phyloP scores from a whole-genome alignment of 2,113 vertebrate genomes.

The Nettapus auritus region DNA sequence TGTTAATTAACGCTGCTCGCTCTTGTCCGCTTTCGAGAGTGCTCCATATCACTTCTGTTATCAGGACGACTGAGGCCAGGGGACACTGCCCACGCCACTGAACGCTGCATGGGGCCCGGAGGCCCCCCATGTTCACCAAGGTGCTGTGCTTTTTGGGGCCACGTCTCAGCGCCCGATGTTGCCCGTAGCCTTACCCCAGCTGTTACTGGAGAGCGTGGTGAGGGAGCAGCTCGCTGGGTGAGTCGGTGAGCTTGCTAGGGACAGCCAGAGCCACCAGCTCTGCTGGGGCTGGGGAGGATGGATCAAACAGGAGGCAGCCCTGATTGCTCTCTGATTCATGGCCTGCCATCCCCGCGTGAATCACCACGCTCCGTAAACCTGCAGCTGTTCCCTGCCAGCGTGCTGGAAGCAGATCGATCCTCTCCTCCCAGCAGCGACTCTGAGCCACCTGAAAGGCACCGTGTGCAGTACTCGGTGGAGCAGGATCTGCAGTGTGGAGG shows the following conservation, averaged over 20 bases:
- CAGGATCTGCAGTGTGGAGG: not conserved
- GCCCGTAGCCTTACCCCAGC: not conserved
- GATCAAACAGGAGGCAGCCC: constrained; percentile 20
- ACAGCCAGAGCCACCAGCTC: not conserved
- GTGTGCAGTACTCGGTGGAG: fast-evolving
- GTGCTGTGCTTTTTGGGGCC: not conserved
- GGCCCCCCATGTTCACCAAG: fast-evolving
- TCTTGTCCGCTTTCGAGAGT: not conserved
- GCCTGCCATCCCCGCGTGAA: not conserved
- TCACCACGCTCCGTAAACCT: constrained; percentile 14
- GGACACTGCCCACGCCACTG: not conserved
- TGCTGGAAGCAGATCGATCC: not conserved
- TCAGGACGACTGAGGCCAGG: not conserved
- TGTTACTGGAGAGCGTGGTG: not conserved
- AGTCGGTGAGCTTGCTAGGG: not conserved
- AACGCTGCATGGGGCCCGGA: not conserved
- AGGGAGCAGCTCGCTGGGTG: not conserved
- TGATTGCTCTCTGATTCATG: constrained; percentile 54
- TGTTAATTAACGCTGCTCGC: not conserved
- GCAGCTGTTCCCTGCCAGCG: constrained; percentile 47
- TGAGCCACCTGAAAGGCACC: not conserved
- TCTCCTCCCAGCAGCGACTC: not conserved
- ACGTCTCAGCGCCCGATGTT: not conserved
- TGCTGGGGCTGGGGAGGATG: constrained; percentile 18
- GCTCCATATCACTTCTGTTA: not conserved